phyloP scores from a whole-genome alignment of 2,113 vertebrate species.

The Electrona antarctica region DNA sequence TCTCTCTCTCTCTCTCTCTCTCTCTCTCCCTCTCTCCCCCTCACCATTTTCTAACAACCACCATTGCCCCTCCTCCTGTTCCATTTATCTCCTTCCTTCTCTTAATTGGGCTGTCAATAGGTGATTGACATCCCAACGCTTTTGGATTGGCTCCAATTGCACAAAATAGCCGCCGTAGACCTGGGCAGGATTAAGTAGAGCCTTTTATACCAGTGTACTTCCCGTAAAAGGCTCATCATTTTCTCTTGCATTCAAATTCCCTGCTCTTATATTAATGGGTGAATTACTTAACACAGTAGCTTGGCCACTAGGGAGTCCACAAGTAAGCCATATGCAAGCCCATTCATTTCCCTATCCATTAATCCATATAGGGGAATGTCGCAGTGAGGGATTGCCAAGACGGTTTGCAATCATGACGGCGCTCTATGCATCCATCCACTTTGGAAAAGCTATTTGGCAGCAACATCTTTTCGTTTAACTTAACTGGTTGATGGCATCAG shows the following conservation, averaged over 20 bases:
- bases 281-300: slow-evolving; percentile 32
- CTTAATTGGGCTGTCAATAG: slow-evolving; percentile 46
- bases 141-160: slow-evolving; percentile 29
- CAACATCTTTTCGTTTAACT: slow-evolving; percentile 17
- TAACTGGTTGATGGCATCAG: background rate
- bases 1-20: slow-evolving; percentile 2
- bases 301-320: slow-evolving; percentile 11
- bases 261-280: slow-evolving; percentile 31
- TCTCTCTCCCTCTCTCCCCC: background rate
- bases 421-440: slow-evolving; percentile 20
- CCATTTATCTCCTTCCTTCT: slow-evolving; percentile 31
- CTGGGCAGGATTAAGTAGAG: slow-evolving; percentile 21
- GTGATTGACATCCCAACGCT: slow-evolving; percentile 33
- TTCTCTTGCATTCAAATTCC: slow-evolving; percentile 20
- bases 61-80: slow-evolving; percentile 16
- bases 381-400: slow-evolving; percentile 15
- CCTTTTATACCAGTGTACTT: slow-evolving; percentile 15
- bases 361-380: slow-evolving; percentile 46
- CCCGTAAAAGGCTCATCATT: slow-evolving; percentile 33
- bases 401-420: slow-evolving; percentile 35
- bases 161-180: slow-evolving; percentile 32
- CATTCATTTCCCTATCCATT: slow-evolving; percentile 36
- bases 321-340: background rate
- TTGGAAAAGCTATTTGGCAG: slow-evolving; percentile 21
- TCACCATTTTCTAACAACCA: slow-evolving; percentile 20